Percentiles rank a stretch among this genome's conserved stretches.
Evolutionary conservation across 2,888 invertebrate genomes (phyloP).

Genomic region (Oscheius sp.): DNA sequence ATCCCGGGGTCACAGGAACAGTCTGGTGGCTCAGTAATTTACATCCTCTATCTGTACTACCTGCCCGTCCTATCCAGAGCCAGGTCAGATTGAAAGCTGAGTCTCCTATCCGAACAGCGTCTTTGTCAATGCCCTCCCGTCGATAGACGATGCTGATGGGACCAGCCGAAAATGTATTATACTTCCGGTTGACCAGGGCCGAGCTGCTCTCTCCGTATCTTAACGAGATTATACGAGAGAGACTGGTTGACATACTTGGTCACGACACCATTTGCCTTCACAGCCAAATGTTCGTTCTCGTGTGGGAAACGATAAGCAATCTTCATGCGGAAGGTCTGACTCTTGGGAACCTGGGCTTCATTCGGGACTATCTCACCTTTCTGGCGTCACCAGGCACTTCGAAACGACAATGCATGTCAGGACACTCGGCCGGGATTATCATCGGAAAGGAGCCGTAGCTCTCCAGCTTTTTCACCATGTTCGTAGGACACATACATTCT

Average conservation of each 20-base stretch:
- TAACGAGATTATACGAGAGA: background rate
- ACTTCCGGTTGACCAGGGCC: background rate
- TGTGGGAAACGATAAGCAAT: background rate
- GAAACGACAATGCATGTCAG: conserved; percentile 11
- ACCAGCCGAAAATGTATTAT: background rate
- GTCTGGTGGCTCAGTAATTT: background rate
- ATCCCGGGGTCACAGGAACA: conserved; percentile 10
- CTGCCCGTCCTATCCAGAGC: background rate
- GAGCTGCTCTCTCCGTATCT: background rate
- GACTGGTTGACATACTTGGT: background rate
- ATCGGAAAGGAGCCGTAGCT: conserved; percentile 2
- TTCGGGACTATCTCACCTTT: background rate
- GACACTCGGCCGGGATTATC: conserved; percentile 5
- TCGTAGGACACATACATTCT: conserved; percentile 24
- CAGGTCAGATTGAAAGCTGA: conserved; percentile 20
- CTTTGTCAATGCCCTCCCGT: background rate
- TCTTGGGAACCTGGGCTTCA: background rate
- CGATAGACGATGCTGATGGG: background rate
- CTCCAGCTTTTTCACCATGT: background rate
- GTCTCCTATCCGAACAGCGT: background rate
- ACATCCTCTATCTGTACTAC: background rate
- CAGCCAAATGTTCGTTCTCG: background rate
- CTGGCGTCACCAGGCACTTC: background rate
- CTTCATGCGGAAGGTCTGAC: conserved; percentile 11
- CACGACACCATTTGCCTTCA: background rate